Evolutionary conservation across 2,797 vertebrate genomes (phyloP), one percentile per base, ranked within the genome.

Genomic region (Acestrorhynchus altus): DNA sequence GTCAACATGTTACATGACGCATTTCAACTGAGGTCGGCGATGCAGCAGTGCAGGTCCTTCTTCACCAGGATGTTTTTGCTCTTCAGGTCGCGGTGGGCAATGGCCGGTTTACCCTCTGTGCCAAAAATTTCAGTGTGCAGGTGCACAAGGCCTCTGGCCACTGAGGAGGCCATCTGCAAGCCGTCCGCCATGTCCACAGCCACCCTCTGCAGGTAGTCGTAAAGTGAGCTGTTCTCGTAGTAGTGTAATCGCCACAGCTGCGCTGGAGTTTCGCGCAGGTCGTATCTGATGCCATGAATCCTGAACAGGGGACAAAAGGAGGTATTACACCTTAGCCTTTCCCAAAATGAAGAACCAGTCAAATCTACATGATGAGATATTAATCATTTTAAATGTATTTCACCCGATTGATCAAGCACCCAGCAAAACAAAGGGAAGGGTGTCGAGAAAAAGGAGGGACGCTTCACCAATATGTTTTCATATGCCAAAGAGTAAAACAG

Each of bases 201-300:
- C 6, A 92, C 91, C 0, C 92, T 90, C 88, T 95, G 93, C 89
- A 95, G 83, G 88, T 94, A 95, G 87, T 95, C 94, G 49, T 95
- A 95, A 15, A 95, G 93, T 0, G 94, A 95, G 24, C 94, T 94
- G 28, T 94, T 93, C 86, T 95, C 94, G 24, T 95, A 93, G 88
- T 94, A 95, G 65, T 95, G 94, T 95, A 89, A 95, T 94, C 81
- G 93, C 94, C 94, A 95, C 86, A 95, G 92, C 88, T 95, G 94
- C 95, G 92, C 93, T 95, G 79, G 94, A 95, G 91, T 95, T 94
- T 35, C 94, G 90, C 10, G 94, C n/a, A 95, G 0, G 94, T 95
- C 94, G 95, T 95, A 87, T 95, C 94, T 0, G 94, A 95, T 0
- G 94, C 94, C 92, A 94, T 95, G 88, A 95, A 95, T 56, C 93